Base-by-base conservation (phyloP, 64 coral and sea anemone species). In the Anthopleura sola region DNA sequence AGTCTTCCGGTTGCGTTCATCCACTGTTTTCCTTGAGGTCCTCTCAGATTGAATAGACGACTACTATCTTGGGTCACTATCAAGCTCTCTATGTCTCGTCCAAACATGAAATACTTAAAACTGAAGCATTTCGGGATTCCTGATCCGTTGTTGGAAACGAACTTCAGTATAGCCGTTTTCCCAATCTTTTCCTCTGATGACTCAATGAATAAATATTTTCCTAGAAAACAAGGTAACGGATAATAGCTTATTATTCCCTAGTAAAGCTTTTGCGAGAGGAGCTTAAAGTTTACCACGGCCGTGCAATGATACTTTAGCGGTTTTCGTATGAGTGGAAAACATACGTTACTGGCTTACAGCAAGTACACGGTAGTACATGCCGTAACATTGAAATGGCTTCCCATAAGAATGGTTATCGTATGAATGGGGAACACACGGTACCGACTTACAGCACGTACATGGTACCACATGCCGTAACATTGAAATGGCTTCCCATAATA, bases 91-190 rank as follows among this genome's bases (percentile, higher is more conserved):
- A 79, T 79, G 38, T 79, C 76, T 12, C 10, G 3, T 23, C 76
- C 76, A 79, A 47, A 79, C 76, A 79, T 79, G 76, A 12, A 48
- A 20, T 79, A 79, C 37, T 44, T 48, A 18, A 79, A 79, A 23
- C 76, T 79, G 21, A 79, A 79, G 44, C 76, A 79, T 18, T 18
- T 18, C 10, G 19, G 20, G 2, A 3, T 24, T 44, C 21, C 44
- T 0, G 44, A 78, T 11, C 5, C 5, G 12, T 4, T 0, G 75
- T 78, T 29, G n/a, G n/a, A n/a, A 15, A 6, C 31, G 19, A 46
- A 26, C 18, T 24, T 46, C 0, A 79, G 38, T 2, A 48, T 47
- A 23, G 76, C 76, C 2, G 47, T 79, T 47, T 79, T n/a, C 1
- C 39, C 39, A 48, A 79, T 37, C 2, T 79, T 40, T 21, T 47